Evolutionary conservation across 2,888 invertebrate species (phyloP), one percentile per base, ranked within the genome.

Genomic region (Mimachlamys varia): DNA sequence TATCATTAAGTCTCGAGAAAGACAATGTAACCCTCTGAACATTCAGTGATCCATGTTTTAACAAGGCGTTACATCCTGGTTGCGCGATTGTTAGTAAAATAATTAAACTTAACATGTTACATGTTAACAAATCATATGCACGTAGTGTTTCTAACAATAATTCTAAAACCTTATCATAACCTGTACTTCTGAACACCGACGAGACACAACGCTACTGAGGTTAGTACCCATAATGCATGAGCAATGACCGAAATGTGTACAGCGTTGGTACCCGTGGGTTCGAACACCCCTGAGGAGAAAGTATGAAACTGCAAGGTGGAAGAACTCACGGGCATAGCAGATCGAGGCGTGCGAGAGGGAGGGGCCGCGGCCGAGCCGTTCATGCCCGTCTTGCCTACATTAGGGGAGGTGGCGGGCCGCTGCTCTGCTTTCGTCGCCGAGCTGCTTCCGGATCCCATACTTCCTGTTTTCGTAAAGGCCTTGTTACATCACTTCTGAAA

Each of bases 291-390:
- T 58, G 58, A 58, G 22, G 58, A n/a, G 58, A 58, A 53, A 13
- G 58, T 19, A 2, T 58, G 22, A 76, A 76, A 27, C 76, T 76
- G 13, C 10, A 27, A 13, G 13, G 22, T 33, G 76, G 27, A 76
- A 76, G 76, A 76, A 90, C 90, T 90, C 90, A 90, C 90, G 27
- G 90, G 89, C 53, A 88, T 49, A 33, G 91, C 91, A 88, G 91
- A 91, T 53, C 89, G 90, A 58, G 91, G 91, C 88, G 91, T 49
- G 62, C 55, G 62, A 87, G 87, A 58, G 55, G 50, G 49, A 17
- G 49, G 33, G 38, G 88, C 50, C 22, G 38, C 27, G 22, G 90
- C 62, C 13, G 88, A 44, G 76, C 91, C 90, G n/a, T 91, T 91
- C 33, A 53, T 58, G 5, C 15, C 76, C 22, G 91, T 55, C 88